These are phyloP conservation scores for Lipotes vexillifer DNA, from an alignment of 2,113 vertebrate genomes.

Conservation along the genomic window DNA sequence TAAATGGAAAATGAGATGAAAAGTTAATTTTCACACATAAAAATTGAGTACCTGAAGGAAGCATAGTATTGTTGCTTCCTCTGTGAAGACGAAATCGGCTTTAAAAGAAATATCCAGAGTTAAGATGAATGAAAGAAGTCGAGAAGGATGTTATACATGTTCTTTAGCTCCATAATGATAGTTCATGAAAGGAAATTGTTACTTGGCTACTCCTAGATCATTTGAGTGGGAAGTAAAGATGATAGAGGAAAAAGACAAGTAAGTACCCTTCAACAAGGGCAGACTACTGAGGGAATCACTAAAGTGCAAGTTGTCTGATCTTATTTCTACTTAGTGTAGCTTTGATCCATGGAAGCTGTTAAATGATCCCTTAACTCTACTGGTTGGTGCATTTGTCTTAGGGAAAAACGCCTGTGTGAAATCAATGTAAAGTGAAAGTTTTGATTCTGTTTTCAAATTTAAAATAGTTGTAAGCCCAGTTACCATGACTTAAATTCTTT, in stretches of 20 bases:
- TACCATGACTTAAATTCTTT: not conserved
- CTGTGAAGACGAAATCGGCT: conserved; percentile 2
- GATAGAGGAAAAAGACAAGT: conserved; percentile 51
- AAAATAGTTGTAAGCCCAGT: not conserved
- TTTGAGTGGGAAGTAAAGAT: conserved; percentile 58
- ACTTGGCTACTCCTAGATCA: conserved; percentile 40
- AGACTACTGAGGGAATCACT: not conserved
- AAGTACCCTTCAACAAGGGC: not conserved
- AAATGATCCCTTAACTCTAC: conserved; percentile 32
- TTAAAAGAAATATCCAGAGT: conserved; percentile 44
- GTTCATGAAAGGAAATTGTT: conserved; percentile 56
- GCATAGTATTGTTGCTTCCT: conserved; percentile 29
- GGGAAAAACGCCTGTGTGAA: not conserved
- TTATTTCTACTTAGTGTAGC: conserved; percentile 2
- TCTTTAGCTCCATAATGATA: conserved; percentile 60
- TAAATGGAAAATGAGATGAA: conserved; percentile 25
- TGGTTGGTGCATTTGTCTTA: not conserved
- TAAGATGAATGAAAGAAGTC: conserved; percentile 57
- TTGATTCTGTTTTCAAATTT: conserved; percentile 38
- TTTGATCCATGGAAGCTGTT: conserved; percentile 33
- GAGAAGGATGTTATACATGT: conserved; percentile 16
- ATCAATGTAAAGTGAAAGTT: conserved; percentile 29
- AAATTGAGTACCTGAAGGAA: not conserved
- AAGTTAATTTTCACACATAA: conserved; percentile 46
- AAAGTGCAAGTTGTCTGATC: not conserved